phyloP scores from a whole-genome alignment of 2,113 vertebrate genomes.

The Xyrauchen texanus region DNA sequence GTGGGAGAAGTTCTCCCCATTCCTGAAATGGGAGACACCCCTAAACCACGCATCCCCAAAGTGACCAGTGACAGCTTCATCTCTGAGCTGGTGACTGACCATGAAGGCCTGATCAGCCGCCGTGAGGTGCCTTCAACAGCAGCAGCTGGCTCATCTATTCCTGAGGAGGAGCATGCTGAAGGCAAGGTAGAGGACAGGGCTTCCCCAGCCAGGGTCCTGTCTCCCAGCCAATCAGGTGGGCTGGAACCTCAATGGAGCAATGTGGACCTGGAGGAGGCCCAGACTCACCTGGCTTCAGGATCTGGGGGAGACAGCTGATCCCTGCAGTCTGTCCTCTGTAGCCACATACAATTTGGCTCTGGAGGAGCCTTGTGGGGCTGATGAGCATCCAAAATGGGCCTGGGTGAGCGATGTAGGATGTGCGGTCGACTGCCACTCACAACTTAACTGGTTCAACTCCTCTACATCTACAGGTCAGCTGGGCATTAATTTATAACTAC shows the following conservation, averaged over 20 bases:
- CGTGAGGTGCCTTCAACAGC: conserved; percentile 10
- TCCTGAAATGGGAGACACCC: conserved; percentile 39
- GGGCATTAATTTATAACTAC: neutral
- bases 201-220: neutral
- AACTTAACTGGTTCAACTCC: conserved; percentile 84
- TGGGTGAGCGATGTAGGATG: conserved; percentile 93
- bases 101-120: conserved; percentile 55
- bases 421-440: conserved; percentile 79
- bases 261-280: conserved; percentile 88
- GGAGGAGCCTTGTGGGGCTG: conserved; percentile 78
- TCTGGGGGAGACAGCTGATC: conserved; percentile 68
- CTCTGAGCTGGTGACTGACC: conserved; percentile 76
- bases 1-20: neutral
- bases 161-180: conserved; percentile 57
- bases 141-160: conserved; percentile 47
- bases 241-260: conserved; percentile 86
- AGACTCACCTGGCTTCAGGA: conserved; percentile 60
- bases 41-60: conserved; percentile 71
- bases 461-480: conserved; percentile 77
- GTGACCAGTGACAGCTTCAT: conserved; percentile 82
- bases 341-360: conserved; percentile 75
- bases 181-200: conserved; percentile 39
- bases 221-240: conserved; percentile 55
- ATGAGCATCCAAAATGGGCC: conserved; percentile 87
- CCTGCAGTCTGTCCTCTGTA: conserved; percentile 80